phyloP scores from a whole-genome alignment of 2,888 invertebrate genomes.

The Lampropteryx suffumata region DNA sequence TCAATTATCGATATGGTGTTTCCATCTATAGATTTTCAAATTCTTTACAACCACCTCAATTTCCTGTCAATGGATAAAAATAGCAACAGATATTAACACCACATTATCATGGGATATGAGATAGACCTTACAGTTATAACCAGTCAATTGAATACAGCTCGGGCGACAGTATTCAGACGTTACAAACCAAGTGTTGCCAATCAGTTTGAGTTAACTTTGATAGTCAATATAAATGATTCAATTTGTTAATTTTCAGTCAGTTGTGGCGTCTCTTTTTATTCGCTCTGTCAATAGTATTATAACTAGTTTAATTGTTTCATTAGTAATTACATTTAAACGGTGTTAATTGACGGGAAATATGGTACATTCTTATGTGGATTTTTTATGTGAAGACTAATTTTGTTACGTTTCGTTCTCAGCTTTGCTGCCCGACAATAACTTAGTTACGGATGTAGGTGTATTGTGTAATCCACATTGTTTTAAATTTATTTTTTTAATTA shows the following conservation, averaged over 20 bases:
- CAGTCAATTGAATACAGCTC: no score
- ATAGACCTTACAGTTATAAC: no score
- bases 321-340: slow-evolving; percentile 55
- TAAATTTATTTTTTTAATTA: slow-evolving; percentile 39
- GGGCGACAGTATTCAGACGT: no score
- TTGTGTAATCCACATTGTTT: slow-evolving; percentile 36
- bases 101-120: no score
- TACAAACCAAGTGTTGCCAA: slow-evolving; percentile 14
- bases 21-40: no score
- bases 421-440: slow-evolving; percentile 75
- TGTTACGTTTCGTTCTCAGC: slow-evolving; percentile 53
- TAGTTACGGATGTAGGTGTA: slow-evolving; percentile 54
- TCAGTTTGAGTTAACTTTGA: slow-evolving; percentile 54
- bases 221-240: slow-evolving; percentile 45
- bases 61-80: no score
- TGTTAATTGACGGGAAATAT: slow-evolving; percentile 42
- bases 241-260: slow-evolving; percentile 17
- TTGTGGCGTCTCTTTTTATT: slow-evolving; percentile 39
- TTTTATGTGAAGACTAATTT: slow-evolving; percentile 60
- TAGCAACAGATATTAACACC: no score
- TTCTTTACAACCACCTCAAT: no score
- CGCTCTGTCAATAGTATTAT: slow-evolving; percentile 47
- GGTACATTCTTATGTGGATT: slow-evolving; percentile 28
- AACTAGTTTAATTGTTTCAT: slow-evolving; percentile 53
- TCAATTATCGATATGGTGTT: no score